Evolutionary conservation across 2,888 invertebrate genomes (phyloP).

Genomic region (Metopia argyrocephala): DNA sequence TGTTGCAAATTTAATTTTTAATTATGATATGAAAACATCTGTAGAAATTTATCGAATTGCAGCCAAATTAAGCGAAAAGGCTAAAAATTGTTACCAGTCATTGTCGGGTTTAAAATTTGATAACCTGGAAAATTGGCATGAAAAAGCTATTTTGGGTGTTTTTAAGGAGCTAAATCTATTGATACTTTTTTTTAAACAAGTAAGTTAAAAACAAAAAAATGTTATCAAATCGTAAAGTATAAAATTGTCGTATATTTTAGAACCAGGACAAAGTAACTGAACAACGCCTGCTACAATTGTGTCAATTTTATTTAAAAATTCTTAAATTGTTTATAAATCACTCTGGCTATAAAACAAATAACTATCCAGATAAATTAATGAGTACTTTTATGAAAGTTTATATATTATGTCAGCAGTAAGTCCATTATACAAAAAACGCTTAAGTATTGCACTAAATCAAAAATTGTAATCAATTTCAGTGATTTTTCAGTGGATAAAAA

Average conservation of each 20-base stretch:
- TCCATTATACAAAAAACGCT: background rate
- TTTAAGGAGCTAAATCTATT: slow-evolving; percentile 38
- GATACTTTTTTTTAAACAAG: background rate
- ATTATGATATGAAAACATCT: slow-evolving; percentile 36
- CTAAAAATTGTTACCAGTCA: background rate
- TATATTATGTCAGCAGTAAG: slow-evolving; percentile 46
- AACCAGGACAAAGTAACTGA: too few species aligned
- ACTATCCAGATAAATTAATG: slow-evolving; percentile 32
- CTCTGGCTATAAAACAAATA: background rate
- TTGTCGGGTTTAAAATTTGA: background rate
- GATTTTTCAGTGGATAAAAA: background rate
- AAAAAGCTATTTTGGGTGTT: slow-evolving; percentile 45
- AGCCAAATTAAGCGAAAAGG: slow-evolving; percentile 39
- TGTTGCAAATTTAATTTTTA: slow-evolving; percentile 35
- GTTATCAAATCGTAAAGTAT: too few species aligned
- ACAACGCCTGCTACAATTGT: slow-evolving; percentile 43
- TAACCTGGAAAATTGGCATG: slow-evolving; percentile 1
- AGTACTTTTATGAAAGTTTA: slow-evolving; percentile 39
- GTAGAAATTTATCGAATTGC: slow-evolving; percentile 49
- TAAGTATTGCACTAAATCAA: background rate
- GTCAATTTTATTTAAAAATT: slow-evolving; percentile 51
- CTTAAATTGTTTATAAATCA: slow-evolving; percentile 33
- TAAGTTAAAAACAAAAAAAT: background rate
- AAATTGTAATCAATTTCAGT: slow-evolving; percentile 7
- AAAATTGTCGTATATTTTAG: too few species aligned